These are phyloP conservation scores for Aphis gossypii DNA, from an alignment of 1,140 invertebrate genomes.

Conservation along the genomic window DNA sequence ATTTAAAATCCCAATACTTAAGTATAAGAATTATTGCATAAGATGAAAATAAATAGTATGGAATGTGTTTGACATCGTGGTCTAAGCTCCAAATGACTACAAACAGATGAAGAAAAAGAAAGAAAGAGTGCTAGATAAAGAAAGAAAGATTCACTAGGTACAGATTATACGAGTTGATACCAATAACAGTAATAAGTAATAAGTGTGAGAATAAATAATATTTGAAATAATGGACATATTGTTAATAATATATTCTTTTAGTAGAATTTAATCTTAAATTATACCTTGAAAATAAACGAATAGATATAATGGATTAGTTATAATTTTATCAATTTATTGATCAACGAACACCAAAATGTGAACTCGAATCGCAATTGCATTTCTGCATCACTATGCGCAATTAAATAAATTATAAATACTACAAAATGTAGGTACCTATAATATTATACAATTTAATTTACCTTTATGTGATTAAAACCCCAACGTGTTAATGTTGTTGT, in stretches of 20 bases:
- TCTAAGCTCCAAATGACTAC: not conserved
- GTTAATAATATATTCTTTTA: not conserved
- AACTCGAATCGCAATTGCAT: not conserved
- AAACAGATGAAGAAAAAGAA: not conserved
- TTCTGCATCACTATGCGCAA: not conserved
- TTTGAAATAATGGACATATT: not conserved
- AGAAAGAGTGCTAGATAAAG: not conserved
- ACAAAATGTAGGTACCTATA: not conserved
- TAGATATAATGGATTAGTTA: not conserved
- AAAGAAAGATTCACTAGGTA: not conserved
- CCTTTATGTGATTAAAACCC: slow-evolving; percentile 26
- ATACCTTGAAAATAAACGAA: not conserved
- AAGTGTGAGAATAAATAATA: not conserved
- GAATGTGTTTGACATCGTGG: not conserved
- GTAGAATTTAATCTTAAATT: not conserved
- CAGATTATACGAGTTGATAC: not conserved
- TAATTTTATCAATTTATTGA: not conserved
- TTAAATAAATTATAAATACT: not conserved
- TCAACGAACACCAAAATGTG: no score
- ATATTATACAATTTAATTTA: not conserved
- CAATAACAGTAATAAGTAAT: no score
- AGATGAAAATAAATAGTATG: not conserved
- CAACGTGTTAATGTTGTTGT: not conserved
- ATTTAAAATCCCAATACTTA: not conserved
- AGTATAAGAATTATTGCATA: not conserved